These are phyloP conservation scores for Criorhina ranunculi DNA, from an alignment of 2,888 invertebrate genomes.

Conservation along the genomic window DNA sequence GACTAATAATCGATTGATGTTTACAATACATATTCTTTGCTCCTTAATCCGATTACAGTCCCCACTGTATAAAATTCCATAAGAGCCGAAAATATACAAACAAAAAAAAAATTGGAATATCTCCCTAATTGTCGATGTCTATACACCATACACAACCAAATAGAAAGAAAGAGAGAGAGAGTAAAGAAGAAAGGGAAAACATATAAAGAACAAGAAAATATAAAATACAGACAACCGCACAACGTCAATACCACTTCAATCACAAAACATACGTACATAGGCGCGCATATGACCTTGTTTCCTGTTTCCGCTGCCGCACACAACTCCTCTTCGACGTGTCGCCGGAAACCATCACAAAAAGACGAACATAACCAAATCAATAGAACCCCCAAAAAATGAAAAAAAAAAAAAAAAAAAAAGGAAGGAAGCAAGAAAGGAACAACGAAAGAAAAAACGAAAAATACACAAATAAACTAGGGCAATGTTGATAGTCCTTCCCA, in stretches of 20 bases:
- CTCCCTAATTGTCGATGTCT: conserved; percentile 35
- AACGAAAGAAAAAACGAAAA: conserved; percentile 27
- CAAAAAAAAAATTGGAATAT: conserved; percentile 5
- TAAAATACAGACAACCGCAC: conserved; percentile 32
- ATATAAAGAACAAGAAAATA: background rate
- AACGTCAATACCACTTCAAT: conserved; percentile 39
- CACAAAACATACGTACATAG: conserved; percentile 41
- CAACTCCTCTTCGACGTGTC: background rate
- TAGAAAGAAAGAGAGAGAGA: background rate
- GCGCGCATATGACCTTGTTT: conserved; percentile 68
- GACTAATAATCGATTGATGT: background rate
- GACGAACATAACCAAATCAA: conserved; percentile 51
- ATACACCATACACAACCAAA: background rate
- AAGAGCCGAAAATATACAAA: background rate
- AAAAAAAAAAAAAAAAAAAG: conserved; percentile 5
- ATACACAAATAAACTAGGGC: conserved; percentile 54
- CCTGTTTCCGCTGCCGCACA: conserved; percentile 30
- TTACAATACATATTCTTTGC: conserved; percentile 29
- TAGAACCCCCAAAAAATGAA: conserved; percentile 20
- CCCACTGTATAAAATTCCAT: conserved; percentile 37
- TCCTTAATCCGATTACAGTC: conserved; percentile 45
- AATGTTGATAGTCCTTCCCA: conserved; percentile 37
- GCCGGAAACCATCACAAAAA: conserved; percentile 38
- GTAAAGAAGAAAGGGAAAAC: background rate
- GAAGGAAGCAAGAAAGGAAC: background rate